phyloP scores from a whole-genome alignment of 1,140 invertebrate species.

The Ladona fulva region DNA sequence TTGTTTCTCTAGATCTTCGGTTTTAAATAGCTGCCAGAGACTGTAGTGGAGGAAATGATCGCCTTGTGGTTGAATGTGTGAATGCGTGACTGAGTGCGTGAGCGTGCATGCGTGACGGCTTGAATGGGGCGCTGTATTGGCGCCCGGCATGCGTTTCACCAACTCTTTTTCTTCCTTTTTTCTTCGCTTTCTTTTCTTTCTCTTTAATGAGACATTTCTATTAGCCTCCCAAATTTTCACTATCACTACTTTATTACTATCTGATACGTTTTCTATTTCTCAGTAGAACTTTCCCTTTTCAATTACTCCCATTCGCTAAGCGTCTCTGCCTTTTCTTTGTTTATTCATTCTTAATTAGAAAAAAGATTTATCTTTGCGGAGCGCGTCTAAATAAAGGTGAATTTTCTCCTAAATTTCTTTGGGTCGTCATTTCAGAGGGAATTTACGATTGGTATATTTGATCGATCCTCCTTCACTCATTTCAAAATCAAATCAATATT shows the following conservation, averaged over 20 bases:
- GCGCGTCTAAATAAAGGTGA: no score
- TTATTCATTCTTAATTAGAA: no score
- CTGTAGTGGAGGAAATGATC: not conserved
- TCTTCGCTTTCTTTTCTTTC: not conserved
- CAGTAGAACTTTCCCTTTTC: not conserved
- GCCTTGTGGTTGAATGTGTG: not conserved
- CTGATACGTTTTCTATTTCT: not conserved
- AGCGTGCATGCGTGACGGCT: not conserved
- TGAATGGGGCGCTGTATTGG: not conserved
- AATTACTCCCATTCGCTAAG: not conserved
- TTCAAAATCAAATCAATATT: no score
- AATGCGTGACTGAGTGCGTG: not conserved
- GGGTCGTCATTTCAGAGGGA: no score
- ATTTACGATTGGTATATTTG: no score
- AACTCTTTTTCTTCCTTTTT: not conserved
- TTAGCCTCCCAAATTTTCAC: slow-evolving; percentile 1
- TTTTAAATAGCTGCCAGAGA: not conserved
- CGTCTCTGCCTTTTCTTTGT: not conserved
- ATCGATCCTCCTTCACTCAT: no score
- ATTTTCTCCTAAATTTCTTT: no score
- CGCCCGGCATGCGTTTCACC: not conserved
- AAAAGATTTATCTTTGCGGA: no score
- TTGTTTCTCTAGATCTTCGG: slow-evolving; percentile 5
- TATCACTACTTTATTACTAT: not conserved
- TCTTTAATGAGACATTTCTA: not conserved